A percentile compares a stretch with the other conserved stretches of the same genome.
Evolutionary conservation across 2,888 invertebrate species (phyloP).

Genomic region (Empis stercorea): DNA sequence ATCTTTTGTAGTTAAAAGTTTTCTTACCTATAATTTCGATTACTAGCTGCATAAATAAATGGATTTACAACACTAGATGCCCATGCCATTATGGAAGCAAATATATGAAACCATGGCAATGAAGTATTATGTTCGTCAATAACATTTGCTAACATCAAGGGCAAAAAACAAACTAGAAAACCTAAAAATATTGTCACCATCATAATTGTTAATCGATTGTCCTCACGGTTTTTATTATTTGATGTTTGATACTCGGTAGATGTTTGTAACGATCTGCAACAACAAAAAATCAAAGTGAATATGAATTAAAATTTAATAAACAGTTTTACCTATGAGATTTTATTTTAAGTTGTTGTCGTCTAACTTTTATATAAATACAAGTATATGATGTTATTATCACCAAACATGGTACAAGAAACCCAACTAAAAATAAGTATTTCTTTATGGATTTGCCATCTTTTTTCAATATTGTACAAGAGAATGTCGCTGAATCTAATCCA

Average conservation of each 20-base stretch:
- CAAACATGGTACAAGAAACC: slow-evolving; percentile 70
- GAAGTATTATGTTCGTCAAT: slow-evolving; percentile 61
- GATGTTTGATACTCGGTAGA: slow-evolving; percentile 21
- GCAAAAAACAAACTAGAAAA: slow-evolving; percentile 75
- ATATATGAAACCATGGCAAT: slow-evolving; percentile 63
- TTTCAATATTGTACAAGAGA: slow-evolving; percentile 77
- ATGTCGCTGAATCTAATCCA: slow-evolving; percentile 65
- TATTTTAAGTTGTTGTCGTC: slow-evolving; percentile 58
- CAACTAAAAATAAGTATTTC: slow-evolving; percentile 69
- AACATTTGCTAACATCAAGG: slow-evolving; percentile 78
- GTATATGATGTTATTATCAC: slow-evolving; percentile 76
- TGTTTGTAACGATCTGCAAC: slow-evolving; percentile 22
- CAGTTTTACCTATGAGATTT: slow-evolving; percentile 54
- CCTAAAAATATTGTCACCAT: slow-evolving; percentile 81
- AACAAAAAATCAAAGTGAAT: not conserved
- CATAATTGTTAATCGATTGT: slow-evolving; percentile 65
- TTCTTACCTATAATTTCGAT: slow-evolving; percentile 56
- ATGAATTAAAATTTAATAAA: slow-evolving; percentile 28
- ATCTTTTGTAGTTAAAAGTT: no score
- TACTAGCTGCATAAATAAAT: slow-evolving; percentile 79
- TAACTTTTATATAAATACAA: slow-evolving; percentile 71
- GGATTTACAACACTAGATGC: slow-evolving; percentile 83
- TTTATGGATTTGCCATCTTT: slow-evolving; percentile 70
- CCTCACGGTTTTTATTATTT: slow-evolving; percentile 45
- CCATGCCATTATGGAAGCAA: slow-evolving; percentile 80